These are phyloP conservation scores for Caenorhabditis macrosperma DNA, from an alignment of 2,888 invertebrate genomes.

Conservation along the genomic window DNA sequence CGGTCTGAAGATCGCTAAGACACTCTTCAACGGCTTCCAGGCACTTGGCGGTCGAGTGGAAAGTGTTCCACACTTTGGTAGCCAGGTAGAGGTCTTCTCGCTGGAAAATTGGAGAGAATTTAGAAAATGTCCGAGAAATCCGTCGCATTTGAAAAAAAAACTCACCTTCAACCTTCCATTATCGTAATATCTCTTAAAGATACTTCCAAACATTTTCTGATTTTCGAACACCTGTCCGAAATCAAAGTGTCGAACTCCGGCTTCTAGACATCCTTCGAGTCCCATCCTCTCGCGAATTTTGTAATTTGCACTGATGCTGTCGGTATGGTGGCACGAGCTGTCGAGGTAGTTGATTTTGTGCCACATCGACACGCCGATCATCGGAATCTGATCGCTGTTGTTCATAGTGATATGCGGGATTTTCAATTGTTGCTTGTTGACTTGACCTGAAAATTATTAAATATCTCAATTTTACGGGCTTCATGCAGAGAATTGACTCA, in stretches of 20 bases:
- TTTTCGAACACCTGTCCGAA: constrained; percentile 81
- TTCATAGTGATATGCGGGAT: background rate
- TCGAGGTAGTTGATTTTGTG: background rate
- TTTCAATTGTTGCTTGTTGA: background rate
- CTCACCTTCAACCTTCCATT: constrained; percentile 76
- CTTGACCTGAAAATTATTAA: background rate
- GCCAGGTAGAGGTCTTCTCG: constrained; percentile 79
- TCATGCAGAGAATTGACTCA: no score
- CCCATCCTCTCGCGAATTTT: constrained; percentile 61
- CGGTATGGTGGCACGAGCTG: constrained; percentile 67
- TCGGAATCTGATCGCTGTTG: background rate
- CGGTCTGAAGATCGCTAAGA: constrained; percentile 59
- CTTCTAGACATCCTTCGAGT: constrained; percentile 69
- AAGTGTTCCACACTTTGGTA: constrained; percentile 80
- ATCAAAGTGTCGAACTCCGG: constrained; percentile 81
- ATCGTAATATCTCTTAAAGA: constrained; percentile 69
- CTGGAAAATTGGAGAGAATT: constrained; percentile 48
- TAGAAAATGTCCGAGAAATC: background rate
- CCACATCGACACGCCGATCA: constrained; percentile 13
- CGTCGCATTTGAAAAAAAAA: no score
- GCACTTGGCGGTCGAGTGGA: constrained; percentile 74
- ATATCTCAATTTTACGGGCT: no score
- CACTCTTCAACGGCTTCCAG: constrained; percentile 50
- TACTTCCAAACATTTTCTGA: constrained; percentile 81
- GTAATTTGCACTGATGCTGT: background rate